Conservation (phyloP, 53 echinoderm and acorn worm genomes). For the Luidia sarsii region DNA sequence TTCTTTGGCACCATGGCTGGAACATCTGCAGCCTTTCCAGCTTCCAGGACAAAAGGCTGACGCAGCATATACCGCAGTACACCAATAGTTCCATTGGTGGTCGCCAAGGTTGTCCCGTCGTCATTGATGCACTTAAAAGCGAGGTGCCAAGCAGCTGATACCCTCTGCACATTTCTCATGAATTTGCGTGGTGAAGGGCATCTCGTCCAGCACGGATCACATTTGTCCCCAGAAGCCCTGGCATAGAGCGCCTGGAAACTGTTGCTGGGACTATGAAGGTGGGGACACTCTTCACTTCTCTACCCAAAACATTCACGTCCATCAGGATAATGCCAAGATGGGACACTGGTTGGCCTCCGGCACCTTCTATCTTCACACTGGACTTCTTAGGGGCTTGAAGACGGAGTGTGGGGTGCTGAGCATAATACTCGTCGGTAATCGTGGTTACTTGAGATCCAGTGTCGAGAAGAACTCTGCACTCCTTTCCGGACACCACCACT, state of each 20-base stretch:
- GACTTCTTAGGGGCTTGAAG: background rate
- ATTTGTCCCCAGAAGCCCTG: conserved; percentile 48
- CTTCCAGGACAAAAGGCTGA: background rate
- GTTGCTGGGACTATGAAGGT: background rate
- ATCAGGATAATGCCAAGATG: background rate
- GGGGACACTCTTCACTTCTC: background rate
- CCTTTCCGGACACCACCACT: background rate
- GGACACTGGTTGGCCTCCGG: conserved; percentile 4
- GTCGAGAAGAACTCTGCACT: background rate
- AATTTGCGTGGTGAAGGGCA: conserved; percentile 14
- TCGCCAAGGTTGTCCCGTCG: conserved; percentile 36
- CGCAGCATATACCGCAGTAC: conserved; percentile 5
- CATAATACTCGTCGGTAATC: background rate
- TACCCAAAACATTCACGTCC: background rate
- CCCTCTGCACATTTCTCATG: conserved; percentile 1
- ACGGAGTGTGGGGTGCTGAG: background rate
- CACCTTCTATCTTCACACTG: background rate
- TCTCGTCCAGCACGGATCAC: conserved; percentile 31
- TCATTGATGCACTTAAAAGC: conserved; percentile 33
- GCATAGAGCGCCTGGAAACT: background rate
- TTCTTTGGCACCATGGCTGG: background rate
- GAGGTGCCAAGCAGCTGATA: conserved; percentile 9
- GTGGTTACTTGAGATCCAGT: conserved; percentile 7
- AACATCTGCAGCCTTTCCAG: background rate
- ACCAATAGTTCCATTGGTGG: conserved; percentile 31